Conservation (phyloP, 92 coral and sea anemone species). For the Meandrina meandrites region DNA sequence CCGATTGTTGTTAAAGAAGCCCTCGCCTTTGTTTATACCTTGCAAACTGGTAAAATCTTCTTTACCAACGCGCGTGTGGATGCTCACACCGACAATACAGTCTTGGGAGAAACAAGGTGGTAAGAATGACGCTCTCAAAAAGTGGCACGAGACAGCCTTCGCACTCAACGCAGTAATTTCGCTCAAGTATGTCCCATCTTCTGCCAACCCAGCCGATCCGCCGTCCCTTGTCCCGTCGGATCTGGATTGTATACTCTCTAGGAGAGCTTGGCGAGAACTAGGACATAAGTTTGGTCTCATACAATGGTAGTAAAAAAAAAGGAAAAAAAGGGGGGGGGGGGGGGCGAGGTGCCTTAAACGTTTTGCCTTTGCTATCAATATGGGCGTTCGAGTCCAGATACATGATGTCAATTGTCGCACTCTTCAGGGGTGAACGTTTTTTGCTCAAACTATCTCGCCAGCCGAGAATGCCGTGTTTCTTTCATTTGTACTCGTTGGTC, state of each 20-base stretch:
- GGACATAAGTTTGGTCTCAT: slow-evolving; percentile 55
- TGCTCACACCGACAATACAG: slow-evolving; percentile 26
- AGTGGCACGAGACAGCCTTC: neutral
- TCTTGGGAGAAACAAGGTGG: slow-evolving; percentile 34
- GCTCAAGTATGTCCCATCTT: slow-evolving; percentile 46
- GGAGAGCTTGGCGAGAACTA: slow-evolving; percentile 15
- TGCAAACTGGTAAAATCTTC: neutral
- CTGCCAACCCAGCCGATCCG: slow-evolving; percentile 52
- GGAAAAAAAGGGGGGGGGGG: too few species aligned
- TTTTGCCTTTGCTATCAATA: too few species aligned
- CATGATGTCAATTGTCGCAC: too few species aligned
- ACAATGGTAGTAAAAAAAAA: too few species aligned
- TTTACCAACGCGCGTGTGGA: slow-evolving; percentile 40
- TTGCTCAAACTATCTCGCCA: slow-evolving; percentile 39
- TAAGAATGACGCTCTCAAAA: neutral
- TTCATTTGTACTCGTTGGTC: slow-evolving; percentile 55
- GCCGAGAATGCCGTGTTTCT: slow-evolving; percentile 59
- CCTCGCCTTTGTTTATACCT: slow-evolving; percentile 38
- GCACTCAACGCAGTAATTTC: neutral
- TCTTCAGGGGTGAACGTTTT: slow-evolving; percentile 44
- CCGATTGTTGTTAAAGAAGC: slow-evolving; percentile 60
- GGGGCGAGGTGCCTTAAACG: slow-evolving; percentile 67
- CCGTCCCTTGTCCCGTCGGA: slow-evolving; percentile 62
- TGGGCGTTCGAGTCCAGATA: too few species aligned
- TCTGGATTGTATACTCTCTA: slow-evolving; percentile 46